These are phyloP conservation scores for Thripadectes ignobilis DNA, from an alignment of 2,797 vertebrate species.

Conservation along the genomic window DNA sequence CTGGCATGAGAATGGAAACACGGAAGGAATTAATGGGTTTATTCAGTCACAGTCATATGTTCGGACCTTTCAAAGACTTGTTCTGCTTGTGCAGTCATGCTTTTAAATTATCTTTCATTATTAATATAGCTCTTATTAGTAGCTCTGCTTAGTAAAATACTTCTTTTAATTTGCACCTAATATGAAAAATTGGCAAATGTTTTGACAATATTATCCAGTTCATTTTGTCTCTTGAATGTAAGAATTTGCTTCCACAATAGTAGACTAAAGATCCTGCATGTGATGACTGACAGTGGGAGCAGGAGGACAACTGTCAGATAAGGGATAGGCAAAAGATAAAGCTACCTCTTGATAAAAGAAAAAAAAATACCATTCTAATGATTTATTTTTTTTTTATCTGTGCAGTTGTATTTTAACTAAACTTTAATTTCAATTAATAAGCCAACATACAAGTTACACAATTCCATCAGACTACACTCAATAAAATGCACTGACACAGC, in stretches of 20 bases:
- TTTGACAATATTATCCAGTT: conserved; percentile 54
- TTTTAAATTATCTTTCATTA: conserved; percentile 68
- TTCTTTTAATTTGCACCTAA: conserved; percentile 68
- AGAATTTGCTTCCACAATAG: not conserved
- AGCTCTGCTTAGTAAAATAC: conserved; percentile 61
- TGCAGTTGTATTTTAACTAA: not conserved
- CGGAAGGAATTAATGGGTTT: conserved; percentile 59
- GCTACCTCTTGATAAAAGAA: not conserved
- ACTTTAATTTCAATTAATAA: not conserved
- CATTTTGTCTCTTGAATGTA: not conserved
- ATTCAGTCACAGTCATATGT: conserved; percentile 44
- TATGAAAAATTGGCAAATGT: conserved; percentile 64
- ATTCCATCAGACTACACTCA: not conserved
- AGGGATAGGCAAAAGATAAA: not conserved
- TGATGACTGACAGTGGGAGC: not conserved
- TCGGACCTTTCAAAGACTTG: conserved; percentile 45
- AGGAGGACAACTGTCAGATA: not conserved
- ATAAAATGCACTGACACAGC: not conserved
- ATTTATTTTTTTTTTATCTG: not conserved
- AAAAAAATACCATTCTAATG: not conserved
- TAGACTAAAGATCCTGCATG: rapidly evolving
- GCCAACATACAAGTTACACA: not conserved
- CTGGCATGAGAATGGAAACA: conserved; percentile 46
- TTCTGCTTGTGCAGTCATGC: conserved; percentile 59
- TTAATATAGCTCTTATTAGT: conserved; percentile 70